Evolutionary conservation across 2,113 vertebrate genomes (phyloP), one percentile per base, ranked within the genome.

Genomic region (Rissa tridactyla): DNA sequence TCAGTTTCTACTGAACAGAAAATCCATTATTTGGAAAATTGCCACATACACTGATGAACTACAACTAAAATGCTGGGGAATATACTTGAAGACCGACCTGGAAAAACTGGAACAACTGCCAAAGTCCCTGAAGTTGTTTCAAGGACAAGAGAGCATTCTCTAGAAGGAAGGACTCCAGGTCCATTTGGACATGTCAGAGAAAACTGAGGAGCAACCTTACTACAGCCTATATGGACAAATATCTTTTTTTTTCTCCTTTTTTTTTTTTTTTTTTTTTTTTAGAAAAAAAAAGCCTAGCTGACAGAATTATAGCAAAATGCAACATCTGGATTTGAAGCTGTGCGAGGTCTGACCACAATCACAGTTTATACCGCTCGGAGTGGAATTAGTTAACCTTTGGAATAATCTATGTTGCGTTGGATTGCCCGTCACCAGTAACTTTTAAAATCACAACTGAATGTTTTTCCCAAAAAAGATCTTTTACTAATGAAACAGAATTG

Each of bases 1-100:
- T 93, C 54, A 72, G 70, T 73, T 89, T 65, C 81, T 94, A 44
- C 90, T 77, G 92, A 94, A 95, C 73, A 95, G 87, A 95, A 96
- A 96, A 96, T 85, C 91, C 70, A 82, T 87, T 96, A 38, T 91
- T 93, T 96, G 92, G 73, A 82, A 85, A 91, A 93, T 44, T 61
- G 90, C 87, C 90, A 61, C 16, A 8, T 26, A 68, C 30, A 55
- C n/a, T 46, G 82, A 85, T 82, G 87, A 82, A 36, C 70, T 90
- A 82, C 54, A 86, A 65, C 52, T 40, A 44, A 91, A 95, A 85
- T 76, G 15, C 73, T 76, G 52, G 66, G 70, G 66, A 87, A 91
- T 38, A 82, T 18, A n/a, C 64, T 96, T 90, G 54, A 95, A 92
- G 87, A 76, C 7, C 57, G 91, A 91, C 62, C 82, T 90, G 77